Evolutionary conservation across 2,113 vertebrate genomes (phyloP), one percentile per base, ranked within the genome.

Genomic region (Calyptomena viridis): DNA sequence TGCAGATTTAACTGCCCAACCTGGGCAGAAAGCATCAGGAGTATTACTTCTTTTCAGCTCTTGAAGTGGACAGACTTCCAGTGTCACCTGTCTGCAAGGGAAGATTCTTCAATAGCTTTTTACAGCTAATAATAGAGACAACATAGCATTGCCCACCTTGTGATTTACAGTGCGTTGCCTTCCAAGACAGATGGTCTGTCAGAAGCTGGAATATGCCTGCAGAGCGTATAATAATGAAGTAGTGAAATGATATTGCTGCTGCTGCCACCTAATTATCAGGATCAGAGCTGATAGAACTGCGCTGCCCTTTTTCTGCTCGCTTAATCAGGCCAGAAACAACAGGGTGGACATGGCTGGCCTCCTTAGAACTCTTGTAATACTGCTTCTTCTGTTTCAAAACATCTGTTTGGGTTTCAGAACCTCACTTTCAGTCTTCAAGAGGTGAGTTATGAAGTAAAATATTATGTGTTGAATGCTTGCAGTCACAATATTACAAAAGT

Each of bases 321-420:
- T 94, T 96, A 85, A 77, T 96, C 87, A 69, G 86, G 82, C 96
- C 96, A 95, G 66, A 79, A 97, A 79, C 92, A 94, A 92, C 94
- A 95, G 75, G 85, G 94, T 78, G 94, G 97, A 93, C 97, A 99
- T 99, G 99, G 98, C 98, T 89, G 91, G 97, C 90, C 87, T 97
- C 58, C 5, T 97, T 89, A 97, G 93, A 89, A 97, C 96, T 90
- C 59, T 98, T 92, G 69, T 99, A 14, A 69, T 98, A 37, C 89
- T 99, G 42, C 94, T 98, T 21, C 94, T 99, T 44, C 73, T 98
- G 91, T 95, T 97, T 93, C 98, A 97, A 52, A 97, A 98, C 97
- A 95, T 97, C 96, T 97, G 98, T 87, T 73, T 94, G 97, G 98
- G 96, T 58, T 97, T 97, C 95, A 97, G 97, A 88, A 97, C 93